phyloP scores from a whole-genome alignment of 2,113 vertebrate genomes.

The Mormoops blainvillei region DNA sequence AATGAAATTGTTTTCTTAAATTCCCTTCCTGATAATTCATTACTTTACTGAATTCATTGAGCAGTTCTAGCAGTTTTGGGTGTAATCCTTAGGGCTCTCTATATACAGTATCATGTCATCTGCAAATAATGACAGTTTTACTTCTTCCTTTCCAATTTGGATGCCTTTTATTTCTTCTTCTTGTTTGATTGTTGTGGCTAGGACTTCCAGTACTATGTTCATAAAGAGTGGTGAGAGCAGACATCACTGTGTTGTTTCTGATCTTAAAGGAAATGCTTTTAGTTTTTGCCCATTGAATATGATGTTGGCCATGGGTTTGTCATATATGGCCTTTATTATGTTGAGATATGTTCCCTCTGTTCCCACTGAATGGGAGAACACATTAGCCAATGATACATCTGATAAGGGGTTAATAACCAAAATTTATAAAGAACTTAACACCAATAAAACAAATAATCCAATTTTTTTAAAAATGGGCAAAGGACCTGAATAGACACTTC shows the following conservation, averaged over 20 bases:
- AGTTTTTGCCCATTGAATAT: not conserved
- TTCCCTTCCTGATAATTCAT: not conserved
- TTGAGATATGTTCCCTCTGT: not conserved
- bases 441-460: not conserved
- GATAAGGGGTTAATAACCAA: not conserved
- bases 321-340: not conserved
- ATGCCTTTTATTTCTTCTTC: not conserved
- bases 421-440: not conserved
- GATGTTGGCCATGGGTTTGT: not conserved
- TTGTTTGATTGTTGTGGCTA: not conserved
- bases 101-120: not conserved
- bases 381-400: not conserved
- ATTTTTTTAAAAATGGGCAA: not conserved
- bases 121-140: not conserved
- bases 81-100: not conserved
- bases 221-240: not conserved
- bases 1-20: not conserved
- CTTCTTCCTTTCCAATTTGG: not conserved
- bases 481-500: not conserved
- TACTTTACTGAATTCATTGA: not conserved
- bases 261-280: not conserved
- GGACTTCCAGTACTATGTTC: not conserved
- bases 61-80: not conserved
- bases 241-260: not conserved
- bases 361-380: not conserved